Evolutionary conservation across 2,797 vertebrate species (phyloP), one percentile per base, ranked within the genome.

Genomic region (Emys orbicularis): DNA sequence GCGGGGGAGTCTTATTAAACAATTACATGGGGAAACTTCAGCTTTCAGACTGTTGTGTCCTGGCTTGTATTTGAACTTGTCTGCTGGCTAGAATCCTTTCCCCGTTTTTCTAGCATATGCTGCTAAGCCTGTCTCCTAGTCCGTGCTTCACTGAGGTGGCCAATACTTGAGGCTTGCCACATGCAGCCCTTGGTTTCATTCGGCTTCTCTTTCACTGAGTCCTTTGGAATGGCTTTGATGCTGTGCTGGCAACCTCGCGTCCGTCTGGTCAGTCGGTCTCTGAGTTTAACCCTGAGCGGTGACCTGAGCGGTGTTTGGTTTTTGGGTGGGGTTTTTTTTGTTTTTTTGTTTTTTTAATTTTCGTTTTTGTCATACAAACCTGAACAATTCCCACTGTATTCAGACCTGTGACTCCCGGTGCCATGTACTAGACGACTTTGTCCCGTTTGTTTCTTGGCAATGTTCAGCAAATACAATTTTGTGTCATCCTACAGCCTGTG

Each of bases 381-480:
- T 96, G 88, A 95, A 95, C 74, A 87, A 90, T 95, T 95, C 90
- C 93, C 89, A 44, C 87, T 97, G 95, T 97, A 96, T 96, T 97
- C 95, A 96, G 93, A 98, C 94, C 94, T 97, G 91, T 97, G 93
- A 95, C 0, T 4, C 92, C 92, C 88, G 93, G 89, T 96, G 94
- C 95, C 89, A 97, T 96, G 81, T 97, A 96, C 86, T 97, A 96
- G 88, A 92, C 95, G 81, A 68, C 95, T 97, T 97, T 96, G 95
- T 97, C 93, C 95, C 82, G 79, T 95, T 88, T 97, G 95, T 97
- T 97, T 96, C 90, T 95, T 96, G 95, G 89, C 68, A 1, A 94
- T 94, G 92, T 97, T 97, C 96, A 94, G 92, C 29, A 97, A 98
- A 98, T 97, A 98, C 96, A 97, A 96, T 96, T 80, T 97, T 97